Evolutionary conservation across 1,140 invertebrate genomes (phyloP).

Genomic region (Eumeta japonica): DNA sequence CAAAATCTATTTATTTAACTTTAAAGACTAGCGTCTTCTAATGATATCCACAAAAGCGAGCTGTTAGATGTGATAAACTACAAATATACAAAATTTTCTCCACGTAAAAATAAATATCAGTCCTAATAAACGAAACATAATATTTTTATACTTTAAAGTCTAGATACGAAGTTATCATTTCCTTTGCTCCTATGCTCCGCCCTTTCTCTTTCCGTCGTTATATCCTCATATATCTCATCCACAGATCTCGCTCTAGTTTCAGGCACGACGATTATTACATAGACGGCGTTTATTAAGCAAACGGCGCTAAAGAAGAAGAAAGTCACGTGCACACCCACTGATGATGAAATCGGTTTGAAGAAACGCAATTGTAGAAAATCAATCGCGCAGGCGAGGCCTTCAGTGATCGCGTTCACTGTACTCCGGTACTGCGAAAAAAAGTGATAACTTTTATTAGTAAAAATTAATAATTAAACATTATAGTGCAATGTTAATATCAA

Average conservation of each 20-base stretch:
- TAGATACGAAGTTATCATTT: too few relatives aligned
- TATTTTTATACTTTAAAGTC: too few relatives aligned
- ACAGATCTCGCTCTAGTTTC: constrained; percentile 33
- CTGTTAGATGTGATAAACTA: too few relatives aligned
- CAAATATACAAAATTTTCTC: too few relatives aligned
- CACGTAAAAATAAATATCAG: too few relatives aligned
- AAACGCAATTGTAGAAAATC: constrained; percentile 35
- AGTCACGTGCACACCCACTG: constrained; percentile 28
- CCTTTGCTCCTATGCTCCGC: too few relatives aligned
- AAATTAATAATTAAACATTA: too few relatives aligned
- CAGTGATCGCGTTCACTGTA: constrained; percentile 30
- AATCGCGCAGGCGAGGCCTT: constrained; percentile 24
- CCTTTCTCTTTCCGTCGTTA: constrained; percentile 20
- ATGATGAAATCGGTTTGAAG: constrained; percentile 33
- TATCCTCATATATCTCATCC: constrained; percentile 34
- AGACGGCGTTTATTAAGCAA: constrained; percentile 25
- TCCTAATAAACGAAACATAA: too few relatives aligned
- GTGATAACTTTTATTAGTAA: background rate
- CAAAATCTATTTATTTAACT: too few relatives aligned
- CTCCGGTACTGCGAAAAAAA: constrained; percentile 37
- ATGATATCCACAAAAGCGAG: too few relatives aligned
- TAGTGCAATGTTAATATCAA: too few relatives aligned
- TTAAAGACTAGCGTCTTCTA: too few relatives aligned
- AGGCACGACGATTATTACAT: constrained; percentile 28
- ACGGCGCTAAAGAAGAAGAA: constrained; percentile 39